Base-by-base conservation (phyloP, 2,113 vertebrate genomes). In the Ahaetulla prasina region DNA sequence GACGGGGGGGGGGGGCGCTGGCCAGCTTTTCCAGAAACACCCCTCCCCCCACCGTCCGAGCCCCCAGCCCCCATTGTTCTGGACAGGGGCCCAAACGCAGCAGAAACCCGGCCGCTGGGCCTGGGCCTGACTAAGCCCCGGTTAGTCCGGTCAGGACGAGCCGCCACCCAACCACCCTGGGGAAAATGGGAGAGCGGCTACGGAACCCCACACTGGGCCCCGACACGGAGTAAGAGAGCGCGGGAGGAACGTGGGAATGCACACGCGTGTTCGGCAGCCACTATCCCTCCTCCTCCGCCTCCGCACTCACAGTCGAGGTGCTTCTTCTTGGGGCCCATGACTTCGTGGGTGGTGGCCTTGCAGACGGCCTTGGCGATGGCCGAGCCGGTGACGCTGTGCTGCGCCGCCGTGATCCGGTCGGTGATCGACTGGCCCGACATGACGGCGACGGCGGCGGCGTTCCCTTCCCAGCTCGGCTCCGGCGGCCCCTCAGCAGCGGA, bases 291-390 rank as follows among this genome's bases (percentile, higher is more conserved):
- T n/a, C 6, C 11, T 12, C 25, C 85, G 1, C 3, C 5, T 16
- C 10, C 35, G 0, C 35, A 98, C 98, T 98, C 98, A 98, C 98
- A 98, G 97, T 98, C 98, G 96, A 98, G 97, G 97, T 99, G 98
- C 92, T 98, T 99, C 98, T 98, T 98, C 97, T 99, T 99, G 95
- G 98, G 98, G 95, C 98, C 98, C 98, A 98, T 98, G 96, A 98
- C 98, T 97, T 99, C 98, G 93, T 99, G 98, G 94, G 98, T 99
- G 94, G 98, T 98, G 94, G 98, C 98, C 97, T 99, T 98, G 97
- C 98, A 99, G 57, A 98, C 98, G 74, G 98, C 98, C 94, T 98
- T 98, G 96, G 98, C 97, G 95, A 99, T 96, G 89, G 98, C 98
- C 63, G 98, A 98, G 16, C 98, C 98, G 96, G 98, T 98, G 97